These are phyloP conservation scores for Gymnorhina tibicen DNA, from an alignment of 2,113 vertebrate species.

Conservation along the genomic window DNA sequence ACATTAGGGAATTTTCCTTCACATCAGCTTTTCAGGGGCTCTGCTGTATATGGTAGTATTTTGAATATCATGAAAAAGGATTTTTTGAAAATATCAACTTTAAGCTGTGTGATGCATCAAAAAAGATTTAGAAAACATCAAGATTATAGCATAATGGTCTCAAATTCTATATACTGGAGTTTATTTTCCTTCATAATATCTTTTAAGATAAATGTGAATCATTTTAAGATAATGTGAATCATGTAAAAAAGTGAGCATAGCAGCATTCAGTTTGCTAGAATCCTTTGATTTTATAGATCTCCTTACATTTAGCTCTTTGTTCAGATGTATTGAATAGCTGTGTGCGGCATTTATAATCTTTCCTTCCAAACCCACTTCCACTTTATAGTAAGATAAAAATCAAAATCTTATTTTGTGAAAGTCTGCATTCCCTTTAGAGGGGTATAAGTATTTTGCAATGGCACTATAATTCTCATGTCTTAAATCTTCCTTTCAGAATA, in stretches of 20 bases:
- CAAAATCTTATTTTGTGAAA: neutral
- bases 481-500: neutral
- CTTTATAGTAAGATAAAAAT: neutral
- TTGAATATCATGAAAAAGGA: neutral
- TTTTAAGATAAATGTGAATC: neutral
- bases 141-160: neutral
- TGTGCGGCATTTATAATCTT: neutral
- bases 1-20: neutral
- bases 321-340: neutral
- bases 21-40: neutral
- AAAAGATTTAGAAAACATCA: neutral
- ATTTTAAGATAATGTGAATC: too few relatives aligned
- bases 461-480: neutral
- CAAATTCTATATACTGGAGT: neutral
- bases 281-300: constrained; percentile 12
- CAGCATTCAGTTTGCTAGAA: neutral
- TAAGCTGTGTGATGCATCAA: neutral
- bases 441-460: neutral
- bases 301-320: neutral
- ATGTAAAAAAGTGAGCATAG: neutral
- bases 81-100: neutral
- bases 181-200: neutral
- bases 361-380: neutral
- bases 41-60: neutral
- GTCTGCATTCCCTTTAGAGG: neutral